These are phyloP conservation scores for Chionodraco myersi DNA, from an alignment of 2,113 vertebrate genomes.

Conservation along the genomic window DNA sequence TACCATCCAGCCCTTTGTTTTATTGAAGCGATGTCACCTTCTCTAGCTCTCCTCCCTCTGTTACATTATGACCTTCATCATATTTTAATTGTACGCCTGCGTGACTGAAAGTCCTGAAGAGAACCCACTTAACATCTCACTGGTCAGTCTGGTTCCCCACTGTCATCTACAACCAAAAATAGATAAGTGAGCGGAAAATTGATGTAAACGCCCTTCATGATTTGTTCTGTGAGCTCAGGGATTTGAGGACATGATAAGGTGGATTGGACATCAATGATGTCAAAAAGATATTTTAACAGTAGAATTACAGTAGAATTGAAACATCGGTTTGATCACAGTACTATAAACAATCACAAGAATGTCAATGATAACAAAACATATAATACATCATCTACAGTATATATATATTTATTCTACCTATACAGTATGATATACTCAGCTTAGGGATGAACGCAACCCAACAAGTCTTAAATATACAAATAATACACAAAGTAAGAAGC, in stretches of 20 bases:
- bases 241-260: constrained; percentile 25
- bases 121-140: constrained; percentile 31
- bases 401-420: constrained; percentile 11
- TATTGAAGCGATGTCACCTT: background rate
- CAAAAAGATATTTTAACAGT: constrained; percentile 37
- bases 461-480: constrained; percentile 57
- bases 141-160: constrained; percentile 33
- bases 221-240: constrained; percentile 23
- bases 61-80: constrained; percentile 52
- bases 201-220: constrained; percentile 37
- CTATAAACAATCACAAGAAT: constrained; percentile 64
- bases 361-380: constrained; percentile 69
- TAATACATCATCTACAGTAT: constrained; percentile 59
- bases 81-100: constrained; percentile 40
- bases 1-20: constrained; percentile 15
- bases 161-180: constrained; percentile 41
- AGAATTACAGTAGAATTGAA: constrained; percentile 50
- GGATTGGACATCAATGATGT: constrained; percentile 19
- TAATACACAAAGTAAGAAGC: constrained; percentile 44
- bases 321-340: constrained; percentile 53
- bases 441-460: constrained; percentile 35
- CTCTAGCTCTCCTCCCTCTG: background rate
- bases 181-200: constrained; percentile 45
- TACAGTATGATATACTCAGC: constrained; percentile 27
- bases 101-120: constrained; percentile 38